Percentiles rank a stretch among this genome's conserved stretches.
phyloP scores from a whole-genome alignment of 2,797 vertebrate genomes.

The Coregonus ussuriensis region DNA sequence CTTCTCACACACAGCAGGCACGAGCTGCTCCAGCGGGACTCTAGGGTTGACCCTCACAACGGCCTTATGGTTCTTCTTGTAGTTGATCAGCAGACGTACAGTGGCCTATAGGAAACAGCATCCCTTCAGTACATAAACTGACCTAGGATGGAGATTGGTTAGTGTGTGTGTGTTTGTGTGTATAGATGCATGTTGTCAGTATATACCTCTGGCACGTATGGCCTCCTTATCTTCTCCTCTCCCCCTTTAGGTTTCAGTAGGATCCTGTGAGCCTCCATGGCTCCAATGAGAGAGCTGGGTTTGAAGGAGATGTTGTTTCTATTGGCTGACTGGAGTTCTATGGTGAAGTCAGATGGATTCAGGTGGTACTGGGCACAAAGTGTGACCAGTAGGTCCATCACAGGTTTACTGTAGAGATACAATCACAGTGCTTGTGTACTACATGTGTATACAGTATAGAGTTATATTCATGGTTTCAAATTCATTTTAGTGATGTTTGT shows the following conservation, averaged over 20 bases:
- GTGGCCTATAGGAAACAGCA: slow-evolving; percentile 78
- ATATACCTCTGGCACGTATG: slow-evolving; percentile 87
- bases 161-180: background rate
- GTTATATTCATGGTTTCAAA: too few relatives aligned
- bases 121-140: background rate
- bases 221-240: slow-evolving; percentile 81
- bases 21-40: slow-evolving; percentile 80
- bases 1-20: slow-evolving; percentile 85
- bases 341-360: slow-evolving; percentile 87
- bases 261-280: slow-evolving; percentile 86
- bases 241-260: slow-evolving; percentile 84
- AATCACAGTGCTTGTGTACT: background rate
- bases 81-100: slow-evolving; percentile 92
- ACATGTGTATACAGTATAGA: background rate
- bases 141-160: background rate
- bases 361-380: slow-evolving; percentile 91
- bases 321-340: slow-evolving; percentile 86
- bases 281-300: slow-evolving; percentile 88
- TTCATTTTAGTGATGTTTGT: background rate
- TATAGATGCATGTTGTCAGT: background rate
- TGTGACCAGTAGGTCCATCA: slow-evolving; percentile 92
- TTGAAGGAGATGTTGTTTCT: slow-evolving; percentile 87
- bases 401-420: slow-evolving; percentile 80
- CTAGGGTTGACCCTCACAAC: slow-evolving; percentile 90
- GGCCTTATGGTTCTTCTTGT: slow-evolving; percentile 89